Percentiles rank a stretch among this genome's conserved stretches.
Evolutionary conservation across 1,140 invertebrate species (phyloP).

Genomic region (Drosophila littoralis): DNA sequence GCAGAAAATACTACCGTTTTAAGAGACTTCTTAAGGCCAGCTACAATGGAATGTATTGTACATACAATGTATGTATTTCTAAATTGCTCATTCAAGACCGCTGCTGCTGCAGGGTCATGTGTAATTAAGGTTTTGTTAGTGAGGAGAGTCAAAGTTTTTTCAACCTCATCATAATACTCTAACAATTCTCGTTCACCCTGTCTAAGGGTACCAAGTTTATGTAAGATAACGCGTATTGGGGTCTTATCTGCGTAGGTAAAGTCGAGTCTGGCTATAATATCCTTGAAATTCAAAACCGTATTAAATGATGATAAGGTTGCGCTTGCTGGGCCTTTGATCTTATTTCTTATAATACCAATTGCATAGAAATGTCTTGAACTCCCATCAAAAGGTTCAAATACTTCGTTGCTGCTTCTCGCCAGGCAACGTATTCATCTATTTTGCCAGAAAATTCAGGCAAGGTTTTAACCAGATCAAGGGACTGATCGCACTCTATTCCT

Average conservation of each 20-base stretch:
- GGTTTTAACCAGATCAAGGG: slow-evolving; percentile 9
- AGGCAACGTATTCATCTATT: background rate
- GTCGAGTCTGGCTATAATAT: background rate
- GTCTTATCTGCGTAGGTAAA: background rate
- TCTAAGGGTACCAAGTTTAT: slow-evolving; percentile 2
- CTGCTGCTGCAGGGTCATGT: too few relatives aligned
- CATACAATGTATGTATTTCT: too few relatives aligned
- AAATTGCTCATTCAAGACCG: too few relatives aligned
- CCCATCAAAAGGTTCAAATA: background rate
- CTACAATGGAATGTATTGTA: too few relatives aligned
- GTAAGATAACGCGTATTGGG: background rate
- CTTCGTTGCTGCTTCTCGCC: background rate
- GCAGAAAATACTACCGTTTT: too few relatives aligned
- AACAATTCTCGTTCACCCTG: background rate
- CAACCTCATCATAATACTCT: background rate
- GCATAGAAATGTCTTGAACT: background rate
- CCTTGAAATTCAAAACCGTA: background rate
- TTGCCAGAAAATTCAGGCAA: slow-evolving; percentile 4
- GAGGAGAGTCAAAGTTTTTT: background rate
- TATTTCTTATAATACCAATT: background rate
- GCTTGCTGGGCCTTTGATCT: background rate
- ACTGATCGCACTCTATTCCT: slow-evolving; percentile 4
- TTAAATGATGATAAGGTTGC: background rate
- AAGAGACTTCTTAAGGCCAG: too few relatives aligned
- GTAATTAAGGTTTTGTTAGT: background rate